Base-by-base conservation (phyloP, 53 echinoderm and acorn worm genomes). In the Holothuria leucospilota region DNA sequence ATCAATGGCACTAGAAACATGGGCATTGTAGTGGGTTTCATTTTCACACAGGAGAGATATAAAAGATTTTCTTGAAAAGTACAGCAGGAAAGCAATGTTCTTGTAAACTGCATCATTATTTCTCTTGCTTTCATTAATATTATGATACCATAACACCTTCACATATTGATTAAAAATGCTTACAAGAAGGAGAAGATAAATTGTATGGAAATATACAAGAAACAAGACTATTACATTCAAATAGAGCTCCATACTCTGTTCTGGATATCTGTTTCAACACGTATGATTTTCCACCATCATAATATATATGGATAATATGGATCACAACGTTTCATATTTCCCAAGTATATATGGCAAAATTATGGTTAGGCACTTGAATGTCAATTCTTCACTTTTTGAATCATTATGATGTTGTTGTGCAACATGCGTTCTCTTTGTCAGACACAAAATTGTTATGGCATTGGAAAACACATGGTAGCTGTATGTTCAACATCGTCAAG, bases 311-410 rank as follows among this genome's bases (percentile, higher is more conserved):
- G 26, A 68, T 25, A 23, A 68, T 26, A 68, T 25, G 7, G 15
- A 8, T 8, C 68, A 68, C 34, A 68, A 68, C 6, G 4, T 68
- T 26, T 25, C n/a, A 5, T 42, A 68, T 68, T 68, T 68, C 12
- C 68, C 68, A 68, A 68, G 68, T 68, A 68, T 68, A 68, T 68
- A 68, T 68, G 30, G 34, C 23, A 68, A 68, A 34, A n/a, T n/a
- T 5, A 25, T 68, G 28, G 42, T 42, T n/a, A n/a, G 9, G 9
- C 42, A 42, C 42, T n/a, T 42, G 42, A 42, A 6, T 42, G 42
- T 42, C n/a, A 7, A 14, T 68, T 34, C 28, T 15, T 68, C 68
- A 24, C 14, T 68, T 24, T 68, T 68, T 8, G 68, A 68, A 68
- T 27, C 68, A 5, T 24, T 68, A 7, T n/a, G 23, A 68, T 25